These are phyloP conservation scores for Alentia gelatinosa DNA, from an alignment of 2,888 invertebrate genomes.

Conservation along the genomic window DNA sequence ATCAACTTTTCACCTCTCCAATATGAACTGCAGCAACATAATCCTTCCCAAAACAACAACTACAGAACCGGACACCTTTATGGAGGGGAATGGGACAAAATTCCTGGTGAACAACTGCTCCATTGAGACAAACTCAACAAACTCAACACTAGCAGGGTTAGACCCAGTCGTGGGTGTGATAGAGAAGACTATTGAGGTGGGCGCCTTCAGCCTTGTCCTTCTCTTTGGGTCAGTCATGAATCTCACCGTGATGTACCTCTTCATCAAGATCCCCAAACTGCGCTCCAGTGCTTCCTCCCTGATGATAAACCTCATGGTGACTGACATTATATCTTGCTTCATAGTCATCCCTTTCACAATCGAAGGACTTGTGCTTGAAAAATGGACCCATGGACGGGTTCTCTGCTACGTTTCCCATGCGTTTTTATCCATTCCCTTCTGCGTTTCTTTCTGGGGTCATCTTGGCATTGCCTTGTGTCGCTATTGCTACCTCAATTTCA, in stretches of 20 bases:
- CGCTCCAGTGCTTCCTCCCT: not conserved
- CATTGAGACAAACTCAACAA: too few relatives aligned
- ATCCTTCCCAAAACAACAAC: too few relatives aligned
- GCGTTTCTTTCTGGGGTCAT: slow-evolving; percentile 8
- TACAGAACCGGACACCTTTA: too few relatives aligned
- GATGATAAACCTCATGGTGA: not conserved
- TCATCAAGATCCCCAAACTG: not conserved
- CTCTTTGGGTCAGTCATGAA: not conserved
- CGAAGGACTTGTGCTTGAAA: not conserved
- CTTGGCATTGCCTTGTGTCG: not conserved
- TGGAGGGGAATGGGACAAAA: too few relatives aligned
- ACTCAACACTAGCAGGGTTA: too few relatives aligned
- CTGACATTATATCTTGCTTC: not conserved
- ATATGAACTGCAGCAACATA: too few relatives aligned
- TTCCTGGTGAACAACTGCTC: too few relatives aligned
- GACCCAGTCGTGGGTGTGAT: too few relatives aligned
- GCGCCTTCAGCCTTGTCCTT: not conserved
- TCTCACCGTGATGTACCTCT: not conserved
- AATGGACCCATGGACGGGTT: not conserved
- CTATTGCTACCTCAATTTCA: not conserved
- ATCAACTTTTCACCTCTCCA: too few relatives aligned
- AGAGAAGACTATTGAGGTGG: not conserved
- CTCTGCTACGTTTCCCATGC: not conserved
- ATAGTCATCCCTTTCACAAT: not conserved
- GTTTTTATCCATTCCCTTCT: not conserved